These are phyloP conservation scores for Mimachlamys varia DNA, from an alignment of 2,888 invertebrate species.

Conservation along the genomic window DNA sequence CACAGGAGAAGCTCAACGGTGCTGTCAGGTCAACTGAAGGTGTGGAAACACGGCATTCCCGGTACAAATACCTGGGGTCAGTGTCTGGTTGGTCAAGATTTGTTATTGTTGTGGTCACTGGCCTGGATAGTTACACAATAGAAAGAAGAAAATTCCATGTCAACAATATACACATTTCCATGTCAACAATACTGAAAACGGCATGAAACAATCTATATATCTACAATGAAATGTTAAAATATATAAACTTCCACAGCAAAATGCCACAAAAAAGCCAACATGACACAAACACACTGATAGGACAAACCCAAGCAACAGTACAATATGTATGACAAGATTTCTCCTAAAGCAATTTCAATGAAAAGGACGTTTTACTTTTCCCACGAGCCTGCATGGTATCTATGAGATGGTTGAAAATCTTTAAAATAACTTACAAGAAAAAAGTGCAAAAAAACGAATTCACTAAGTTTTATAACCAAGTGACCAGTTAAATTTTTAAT, in stretches of 20 bases:
- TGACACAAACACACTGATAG: not conserved
- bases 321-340: not conserved
- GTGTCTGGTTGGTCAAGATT: slow-evolving; percentile 22
- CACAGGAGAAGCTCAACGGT: not conserved
- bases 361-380: not conserved
- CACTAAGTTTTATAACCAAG: too few relatives aligned
- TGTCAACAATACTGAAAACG: slow-evolving; percentile 2
- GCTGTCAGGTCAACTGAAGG: slow-evolving; percentile 3
- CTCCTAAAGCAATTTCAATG: not conserved
- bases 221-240: not conserved
- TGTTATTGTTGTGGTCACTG: slow-evolving; percentile 32
- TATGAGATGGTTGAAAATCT: not conserved
- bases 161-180: slow-evolving; percentile 17
- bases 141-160: slow-evolving; percentile 1
- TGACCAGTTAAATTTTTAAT: too few relatives aligned
- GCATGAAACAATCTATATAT: not conserved
- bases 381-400: not conserved
- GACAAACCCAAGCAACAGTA: not conserved
- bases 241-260: not conserved
- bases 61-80: slow-evolving; percentile 25
- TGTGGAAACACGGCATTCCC: slow-evolving; percentile 18
- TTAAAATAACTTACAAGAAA: not conserved
- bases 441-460: not conserved
- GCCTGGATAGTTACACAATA: slow-evolving; percentile 27
- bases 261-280: not conserved